A percentile compares a stretch with the other conserved stretches of the same genome.
Evolutionary conservation across 2,888 invertebrate genomes (phyloP).

Genomic region (Dolichomitus sp.): DNA sequence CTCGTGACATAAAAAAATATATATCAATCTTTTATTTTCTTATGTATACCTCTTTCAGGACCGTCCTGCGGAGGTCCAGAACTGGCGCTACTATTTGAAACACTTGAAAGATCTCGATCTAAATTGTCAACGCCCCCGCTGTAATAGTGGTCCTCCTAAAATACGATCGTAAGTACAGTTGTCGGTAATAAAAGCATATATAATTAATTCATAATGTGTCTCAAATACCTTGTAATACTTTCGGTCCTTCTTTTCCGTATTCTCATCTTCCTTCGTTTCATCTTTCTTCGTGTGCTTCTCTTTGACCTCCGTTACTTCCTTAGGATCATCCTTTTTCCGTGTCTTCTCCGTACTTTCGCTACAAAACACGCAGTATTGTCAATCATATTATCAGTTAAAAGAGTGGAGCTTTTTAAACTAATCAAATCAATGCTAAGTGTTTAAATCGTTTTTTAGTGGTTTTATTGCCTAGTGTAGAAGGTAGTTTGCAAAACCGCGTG

Average conservation of each 20-base stretch:
- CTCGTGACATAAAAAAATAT: no score
- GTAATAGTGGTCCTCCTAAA: slow-evolving; percentile 87
- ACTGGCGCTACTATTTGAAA: slow-evolving; percentile 85
- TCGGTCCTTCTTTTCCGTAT: slow-evolving; percentile 88
- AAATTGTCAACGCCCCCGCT: slow-evolving; percentile 86
- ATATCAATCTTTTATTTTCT: slow-evolving; percentile 22
- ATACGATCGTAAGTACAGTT: slow-evolving; percentile 39
- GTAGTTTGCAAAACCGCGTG: no score
- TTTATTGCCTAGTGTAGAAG: no score
- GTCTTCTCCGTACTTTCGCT: slow-evolving; percentile 80
- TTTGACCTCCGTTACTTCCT: slow-evolving; percentile 85
- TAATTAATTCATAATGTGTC: slow-evolving; percentile 84
- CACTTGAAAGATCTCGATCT: slow-evolving; percentile 88
- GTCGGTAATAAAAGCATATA: slow-evolving; percentile 29
- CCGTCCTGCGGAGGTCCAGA: slow-evolving; percentile 84
- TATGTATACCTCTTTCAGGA: slow-evolving; percentile 87
- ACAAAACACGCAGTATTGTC: slow-evolving; percentile 34
- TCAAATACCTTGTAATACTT: slow-evolving; percentile 88
- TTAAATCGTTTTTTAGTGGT: no score
- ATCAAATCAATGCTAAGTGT: no score
- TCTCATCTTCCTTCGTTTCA: slow-evolving; percentile 87
- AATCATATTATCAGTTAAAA: neutral
- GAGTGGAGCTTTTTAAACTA: no score
- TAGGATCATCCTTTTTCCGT: slow-evolving; percentile 84
- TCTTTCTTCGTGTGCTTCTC: slow-evolving; percentile 87